A percentile compares a stretch with the other conserved stretches of the same genome.
phyloP scores from a whole-genome alignment of 2,113 vertebrate species.

The Ammodytes dubius region DNA sequence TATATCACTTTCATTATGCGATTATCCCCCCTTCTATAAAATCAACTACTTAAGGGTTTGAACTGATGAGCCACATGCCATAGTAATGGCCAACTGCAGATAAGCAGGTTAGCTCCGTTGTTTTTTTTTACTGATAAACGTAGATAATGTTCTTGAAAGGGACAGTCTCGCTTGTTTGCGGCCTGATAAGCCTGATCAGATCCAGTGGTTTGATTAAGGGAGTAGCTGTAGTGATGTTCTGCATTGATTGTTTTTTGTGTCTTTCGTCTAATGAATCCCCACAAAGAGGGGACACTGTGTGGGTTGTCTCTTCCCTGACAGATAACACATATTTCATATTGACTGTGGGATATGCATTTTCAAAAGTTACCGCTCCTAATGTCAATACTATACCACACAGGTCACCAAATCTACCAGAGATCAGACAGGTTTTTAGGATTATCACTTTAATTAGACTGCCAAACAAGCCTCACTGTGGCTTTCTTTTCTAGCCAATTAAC shows the following conservation, averaged over 20 bases:
- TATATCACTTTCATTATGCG: too few relatives aligned
- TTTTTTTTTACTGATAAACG: constrained; percentile 17
- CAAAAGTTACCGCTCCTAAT: background rate
- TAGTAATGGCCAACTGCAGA: background rate
- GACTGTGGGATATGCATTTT: background rate
- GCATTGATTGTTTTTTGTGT: too few relatives aligned
- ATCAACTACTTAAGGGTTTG: background rate
- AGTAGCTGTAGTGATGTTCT: too few relatives aligned
- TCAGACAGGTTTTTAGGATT: background rate
- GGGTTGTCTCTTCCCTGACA: too few relatives aligned
- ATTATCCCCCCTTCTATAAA: too few relatives aligned
- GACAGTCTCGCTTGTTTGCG: constrained; percentile 7
- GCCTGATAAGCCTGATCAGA: too few relatives aligned
- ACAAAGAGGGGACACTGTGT: too few relatives aligned
- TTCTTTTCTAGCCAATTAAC: constrained; percentile 30
- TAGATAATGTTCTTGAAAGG: background rate
- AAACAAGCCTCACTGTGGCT: background rate
- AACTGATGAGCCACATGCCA: constrained; percentile 44
- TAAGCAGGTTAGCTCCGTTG: constrained; percentile 11
- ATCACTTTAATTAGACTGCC: constrained; percentile 1
- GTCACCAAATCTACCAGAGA: background rate
- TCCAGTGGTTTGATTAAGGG: too few relatives aligned
- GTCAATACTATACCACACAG: too few relatives aligned
- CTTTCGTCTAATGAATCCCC: too few relatives aligned
- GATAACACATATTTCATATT: background rate